A percentile compares a stretch with the other conserved stretches of the same genome.
Conservation (phyloP, 92 coral and sea anemone genomes). For the Virgularia gustaviana region DNA sequence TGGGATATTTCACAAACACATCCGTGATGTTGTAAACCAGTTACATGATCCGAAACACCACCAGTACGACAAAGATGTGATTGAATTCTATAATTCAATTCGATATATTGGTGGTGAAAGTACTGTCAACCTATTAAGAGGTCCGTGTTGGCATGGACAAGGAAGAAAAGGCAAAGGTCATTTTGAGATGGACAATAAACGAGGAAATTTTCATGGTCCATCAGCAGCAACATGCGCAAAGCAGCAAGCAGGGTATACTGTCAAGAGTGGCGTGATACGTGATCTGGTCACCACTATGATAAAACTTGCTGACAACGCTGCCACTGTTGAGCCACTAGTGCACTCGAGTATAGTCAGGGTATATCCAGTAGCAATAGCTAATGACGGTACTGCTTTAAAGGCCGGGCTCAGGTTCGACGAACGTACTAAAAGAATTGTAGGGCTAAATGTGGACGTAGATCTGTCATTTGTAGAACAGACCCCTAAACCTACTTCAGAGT, state of each 20-base stretch:
- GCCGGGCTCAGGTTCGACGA: constrained; percentile 55
- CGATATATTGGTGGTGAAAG: constrained; percentile 58
- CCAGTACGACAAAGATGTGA: constrained; percentile 50
- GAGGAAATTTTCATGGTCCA: constrained; percentile 59
- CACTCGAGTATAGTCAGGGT: constrained; percentile 41
- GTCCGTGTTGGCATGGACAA: constrained; percentile 51
- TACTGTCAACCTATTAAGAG: constrained; percentile 55
- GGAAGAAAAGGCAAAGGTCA: constrained; percentile 58
- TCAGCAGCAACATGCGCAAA: constrained; percentile 54
- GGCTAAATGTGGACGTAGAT: constrained; percentile 57
- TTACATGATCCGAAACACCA: constrained; percentile 33
- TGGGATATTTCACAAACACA: constrained; percentile 47
- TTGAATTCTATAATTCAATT: constrained; percentile 55
- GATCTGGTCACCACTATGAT: constrained; percentile 55
- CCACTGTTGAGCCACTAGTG: constrained; percentile 44
- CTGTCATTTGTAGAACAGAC: constrained; percentile 41
- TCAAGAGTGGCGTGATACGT: constrained; percentile 52
- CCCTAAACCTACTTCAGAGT: constrained; percentile 47
- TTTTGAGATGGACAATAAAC: constrained; percentile 49
- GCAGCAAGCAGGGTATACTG: constrained; percentile 55
- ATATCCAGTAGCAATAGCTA: constrained; percentile 47
- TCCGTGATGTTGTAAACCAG: constrained; percentile 32
- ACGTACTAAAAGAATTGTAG: constrained; percentile 52
- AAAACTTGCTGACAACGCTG: constrained; percentile 53
- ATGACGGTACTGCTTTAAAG: constrained; percentile 55